These are phyloP conservation scores for Pipa parva DNA, from an alignment of 2,113 vertebrate species.

Conservation along the genomic window DNA sequence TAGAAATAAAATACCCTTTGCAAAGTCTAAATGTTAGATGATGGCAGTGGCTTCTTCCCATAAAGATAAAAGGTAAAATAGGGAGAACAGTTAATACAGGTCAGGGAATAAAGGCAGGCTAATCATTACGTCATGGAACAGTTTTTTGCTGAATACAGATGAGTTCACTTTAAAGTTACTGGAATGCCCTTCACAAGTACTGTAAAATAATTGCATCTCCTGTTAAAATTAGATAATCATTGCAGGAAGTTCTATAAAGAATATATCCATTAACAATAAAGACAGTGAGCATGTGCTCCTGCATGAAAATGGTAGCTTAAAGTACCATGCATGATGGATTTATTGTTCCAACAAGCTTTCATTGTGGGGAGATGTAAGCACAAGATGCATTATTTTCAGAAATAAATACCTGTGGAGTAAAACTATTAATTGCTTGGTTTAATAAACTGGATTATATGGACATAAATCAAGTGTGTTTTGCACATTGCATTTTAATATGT, in stretches of 20 bases:
- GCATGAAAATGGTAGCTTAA: slow-evolving; percentile 7
- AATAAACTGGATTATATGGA: slow-evolving; percentile 15
- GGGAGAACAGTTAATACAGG: too few species aligned
- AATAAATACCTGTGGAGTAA: slow-evolving; percentile 16
- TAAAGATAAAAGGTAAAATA: too few species aligned
- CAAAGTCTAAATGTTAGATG: too few species aligned
- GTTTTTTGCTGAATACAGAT: too few species aligned
- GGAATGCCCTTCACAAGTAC: slow-evolving; percentile 1
- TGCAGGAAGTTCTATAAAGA: neutral
- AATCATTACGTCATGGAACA: too few species aligned
- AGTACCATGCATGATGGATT: neutral
- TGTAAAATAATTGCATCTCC: slow-evolving; percentile 16
- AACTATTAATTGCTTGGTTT: slow-evolving; percentile 32
- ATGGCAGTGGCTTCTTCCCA: too few species aligned
- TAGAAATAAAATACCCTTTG: too few species aligned
- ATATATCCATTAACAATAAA: slow-evolving; percentile 24
- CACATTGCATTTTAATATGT: slow-evolving; percentile 19
- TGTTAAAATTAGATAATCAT: slow-evolving; percentile 8
- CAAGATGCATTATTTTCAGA: slow-evolving; percentile 9
- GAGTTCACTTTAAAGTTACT: neutral
- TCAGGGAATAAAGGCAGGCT: too few species aligned
- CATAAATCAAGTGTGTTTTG: slow-evolving; percentile 22
- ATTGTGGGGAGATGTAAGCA: slow-evolving; percentile 18
- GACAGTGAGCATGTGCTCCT: slow-evolving; percentile 7
- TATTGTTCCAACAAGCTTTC: slow-evolving; percentile 12